Percentiles rank a stretch among this genome's conserved stretches.
Evolutionary conservation across 2,113 vertebrate species (phyloP).

Genomic region (Leptosomus discolor): DNA sequence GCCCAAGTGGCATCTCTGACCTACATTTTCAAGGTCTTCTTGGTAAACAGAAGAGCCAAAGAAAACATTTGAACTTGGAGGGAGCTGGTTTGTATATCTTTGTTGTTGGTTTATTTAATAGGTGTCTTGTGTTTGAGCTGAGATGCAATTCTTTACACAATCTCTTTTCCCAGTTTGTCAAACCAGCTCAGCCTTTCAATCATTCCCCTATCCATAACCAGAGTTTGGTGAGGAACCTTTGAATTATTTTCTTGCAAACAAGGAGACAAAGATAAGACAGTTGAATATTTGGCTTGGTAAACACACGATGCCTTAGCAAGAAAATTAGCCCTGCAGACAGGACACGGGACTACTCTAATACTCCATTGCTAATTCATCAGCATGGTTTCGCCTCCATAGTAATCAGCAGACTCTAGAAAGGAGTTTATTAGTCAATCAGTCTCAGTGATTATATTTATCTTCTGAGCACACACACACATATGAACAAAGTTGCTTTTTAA

Average conservation of each 20-base stretch:
- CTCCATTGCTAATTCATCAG: conserved; percentile 34
- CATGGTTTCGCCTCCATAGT: not conserved
- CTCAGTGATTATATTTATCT: conserved; percentile 44
- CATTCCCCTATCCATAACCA: not conserved
- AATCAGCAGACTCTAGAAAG: conserved; percentile 37
- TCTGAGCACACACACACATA: not conserved
- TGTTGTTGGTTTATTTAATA: not conserved
- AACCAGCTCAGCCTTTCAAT: not conserved
- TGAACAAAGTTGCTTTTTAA: not conserved
- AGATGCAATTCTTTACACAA: not conserved
- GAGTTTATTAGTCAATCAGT: not conserved
- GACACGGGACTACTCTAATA: not conserved
- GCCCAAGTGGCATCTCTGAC: not conserved
- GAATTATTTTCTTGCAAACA: not conserved
- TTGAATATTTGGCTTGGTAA: not conserved
- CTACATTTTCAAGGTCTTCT: not conserved
- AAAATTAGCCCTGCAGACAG: not conserved
- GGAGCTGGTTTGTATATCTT: not conserved
- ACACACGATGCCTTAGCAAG: not conserved
- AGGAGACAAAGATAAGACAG: not conserved
- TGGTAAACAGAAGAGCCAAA: not conserved
- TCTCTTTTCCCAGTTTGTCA: not conserved
- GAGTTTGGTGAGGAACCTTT: not conserved
- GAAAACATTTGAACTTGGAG: not conserved
- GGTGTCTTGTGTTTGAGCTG: not conserved